phyloP scores from a whole-genome alignment of 2,113 vertebrate genomes.

The Heterocephalus glaber region DNA sequence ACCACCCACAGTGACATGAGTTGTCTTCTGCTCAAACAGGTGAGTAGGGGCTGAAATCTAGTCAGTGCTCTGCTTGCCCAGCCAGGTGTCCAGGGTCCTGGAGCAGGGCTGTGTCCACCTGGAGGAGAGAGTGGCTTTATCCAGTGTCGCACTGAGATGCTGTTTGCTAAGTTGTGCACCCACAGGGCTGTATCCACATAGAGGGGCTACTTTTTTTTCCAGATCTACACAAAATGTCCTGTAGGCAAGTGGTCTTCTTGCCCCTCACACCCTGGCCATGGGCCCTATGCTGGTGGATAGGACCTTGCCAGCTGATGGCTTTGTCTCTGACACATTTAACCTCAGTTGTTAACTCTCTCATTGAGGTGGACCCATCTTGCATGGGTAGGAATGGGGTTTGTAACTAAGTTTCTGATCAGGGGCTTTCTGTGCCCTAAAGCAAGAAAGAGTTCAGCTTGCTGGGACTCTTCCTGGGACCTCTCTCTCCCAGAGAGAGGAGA shows the following conservation, averaged over 20 bases:
- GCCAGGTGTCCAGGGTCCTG: not conserved
- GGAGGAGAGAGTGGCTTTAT: not conserved
- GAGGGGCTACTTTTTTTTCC: not conserved
- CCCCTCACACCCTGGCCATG: not conserved
- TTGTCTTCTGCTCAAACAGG: conserved; percentile 41
- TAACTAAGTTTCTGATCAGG: not conserved
- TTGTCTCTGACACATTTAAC: not conserved
- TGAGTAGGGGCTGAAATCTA: conserved; percentile 54
- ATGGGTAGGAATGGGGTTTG: not conserved
- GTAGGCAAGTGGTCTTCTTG: not conserved
- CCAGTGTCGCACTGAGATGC: not conserved
- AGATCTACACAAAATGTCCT: not conserved
- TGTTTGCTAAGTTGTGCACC: not conserved
- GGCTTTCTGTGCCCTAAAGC: not conserved
- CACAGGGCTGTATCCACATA: not conserved
- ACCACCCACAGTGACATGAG: not conserved
- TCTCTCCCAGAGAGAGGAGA: not conserved
- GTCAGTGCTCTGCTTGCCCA: not conserved
- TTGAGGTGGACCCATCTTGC: not conserved
- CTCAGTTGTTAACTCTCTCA: not conserved
- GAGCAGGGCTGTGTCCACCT: not conserved
- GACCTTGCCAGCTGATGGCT: not conserved
- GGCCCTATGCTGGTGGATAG: not conserved
- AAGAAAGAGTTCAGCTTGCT: not conserved
- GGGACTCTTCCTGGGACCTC: not conserved